Evolutionary conservation across 2,113 vertebrate species (phyloP), one percentile per base, ranked within the genome.

Genomic region (Tachuris rubrigastra): DNA sequence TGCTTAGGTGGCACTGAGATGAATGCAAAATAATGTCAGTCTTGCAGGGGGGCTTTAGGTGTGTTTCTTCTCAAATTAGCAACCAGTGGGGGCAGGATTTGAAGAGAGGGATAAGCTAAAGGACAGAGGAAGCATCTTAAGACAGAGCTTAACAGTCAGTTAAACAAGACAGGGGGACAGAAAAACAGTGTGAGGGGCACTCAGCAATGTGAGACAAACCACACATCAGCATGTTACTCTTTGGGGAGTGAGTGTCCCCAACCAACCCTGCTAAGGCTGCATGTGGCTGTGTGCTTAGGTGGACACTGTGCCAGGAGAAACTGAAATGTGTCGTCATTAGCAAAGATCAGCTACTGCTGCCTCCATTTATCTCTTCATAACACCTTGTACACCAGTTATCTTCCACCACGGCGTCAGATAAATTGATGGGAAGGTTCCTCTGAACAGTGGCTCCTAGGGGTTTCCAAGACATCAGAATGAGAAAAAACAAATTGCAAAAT

Each of bases 21-120:
- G 80, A 93, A 89, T 78, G 44, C 47, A 72, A n/a, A 85, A 74
- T 88, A 33, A 72, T 20, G 60, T 71, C 53, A 82, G 88, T 33
- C 63, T 84, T 72, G 73, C 22, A 66, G 60, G 11, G 59, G 9
- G 25, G 41, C 12, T 89, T 82, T 56, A 59, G 58, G 46, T 63
- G 49, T 25, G 37, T 59, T 94, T 85, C 31, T 68, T 80, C 83
- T 44, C 65, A 63, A 52, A 68, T 44, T 23, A 67, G 56, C 59
- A 81, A 55, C 47, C 37, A 39, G 35, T 28, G 23, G 14, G 14
- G 35, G 3, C 44, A 37, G 52, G 53, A 72, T 68, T 75, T 75
- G 60, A 62, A 79, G 49, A 0, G 3, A 72, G 24, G 18, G 37
- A 60, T 41, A 86, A 80, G 23, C 10, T 60, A 65, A 89, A 49